Evolutionary conservation across 2,888 invertebrate genomes (phyloP).

Genomic region (Ditula angustiorana): DNA sequence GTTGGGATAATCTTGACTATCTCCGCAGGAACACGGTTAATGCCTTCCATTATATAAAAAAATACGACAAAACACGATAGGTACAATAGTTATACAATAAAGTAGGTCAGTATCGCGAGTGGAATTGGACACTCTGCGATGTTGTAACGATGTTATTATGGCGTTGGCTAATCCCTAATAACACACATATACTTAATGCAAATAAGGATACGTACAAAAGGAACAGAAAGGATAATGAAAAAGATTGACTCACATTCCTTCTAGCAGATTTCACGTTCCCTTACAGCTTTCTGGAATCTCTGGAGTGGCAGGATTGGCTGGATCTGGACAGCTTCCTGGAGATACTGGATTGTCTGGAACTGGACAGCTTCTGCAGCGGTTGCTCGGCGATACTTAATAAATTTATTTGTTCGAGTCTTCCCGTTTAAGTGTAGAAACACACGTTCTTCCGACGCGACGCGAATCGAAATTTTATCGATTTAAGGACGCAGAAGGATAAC

Average conservation of each 20-base stretch:
- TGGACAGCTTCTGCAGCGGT: slow-evolving; percentile 1
- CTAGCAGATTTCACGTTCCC: not conserved
- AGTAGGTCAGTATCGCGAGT: not conserved
- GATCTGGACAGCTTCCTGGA: slow-evolving; percentile 4
- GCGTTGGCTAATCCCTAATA: slow-evolving; percentile 7
- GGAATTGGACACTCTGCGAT: not conserved
- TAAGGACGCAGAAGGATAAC: too few species aligned
- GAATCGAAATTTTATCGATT: too few species aligned
- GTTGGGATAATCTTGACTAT: not conserved
- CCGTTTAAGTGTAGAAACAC: too few species aligned
- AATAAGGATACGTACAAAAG: slow-evolving; percentile 13
- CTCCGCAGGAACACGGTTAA: not conserved
- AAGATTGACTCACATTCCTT: slow-evolving; percentile 19
- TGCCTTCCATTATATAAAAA: slow-evolving; percentile 1
- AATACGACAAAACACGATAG: not conserved
- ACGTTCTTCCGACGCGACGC: too few species aligned
- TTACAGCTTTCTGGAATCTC: not conserved
- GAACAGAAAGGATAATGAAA: slow-evolving; percentile 20
- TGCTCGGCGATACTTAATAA: not conserved
- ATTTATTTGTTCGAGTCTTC: slow-evolving; percentile 13
- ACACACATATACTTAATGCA: slow-evolving; percentile 12
- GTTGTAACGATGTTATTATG: not conserved
- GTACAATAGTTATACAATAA: not conserved
- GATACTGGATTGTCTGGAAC: not conserved
- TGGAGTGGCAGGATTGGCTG: not conserved